Percentiles rank a stretch among this genome's conserved stretches.
Evolutionary conservation across 1,140 invertebrate species (phyloP).

Genomic region (Ctenoplectra terminalis): DNA sequence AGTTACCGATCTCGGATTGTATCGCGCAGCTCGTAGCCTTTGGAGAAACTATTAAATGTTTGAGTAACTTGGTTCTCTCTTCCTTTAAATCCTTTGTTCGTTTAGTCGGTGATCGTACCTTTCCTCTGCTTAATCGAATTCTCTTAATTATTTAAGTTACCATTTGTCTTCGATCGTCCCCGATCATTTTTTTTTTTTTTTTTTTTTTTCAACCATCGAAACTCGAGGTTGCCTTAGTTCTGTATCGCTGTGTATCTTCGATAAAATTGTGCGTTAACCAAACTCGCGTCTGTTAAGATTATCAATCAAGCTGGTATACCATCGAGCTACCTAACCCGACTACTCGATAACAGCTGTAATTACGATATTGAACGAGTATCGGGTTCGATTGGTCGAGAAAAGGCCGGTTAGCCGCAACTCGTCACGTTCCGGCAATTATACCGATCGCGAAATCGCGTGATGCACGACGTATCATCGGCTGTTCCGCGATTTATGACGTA

Average conservation of each 20-base stretch:
- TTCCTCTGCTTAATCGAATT: not conserved
- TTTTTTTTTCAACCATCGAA: too few species aligned
- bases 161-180: too few species aligned
- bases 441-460: slow-evolving; percentile 37
- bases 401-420: slow-evolving; percentile 30
- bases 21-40: not conserved
- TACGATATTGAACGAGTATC: not conserved
- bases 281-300: too few species aligned
- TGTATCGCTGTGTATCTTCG: not conserved
- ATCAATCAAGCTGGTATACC: not conserved
- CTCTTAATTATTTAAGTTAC: not conserved
- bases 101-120: not conserved
- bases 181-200: too few species aligned
- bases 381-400: slow-evolving; percentile 34
- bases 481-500: slow-evolving; percentile 1
- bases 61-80: too few species aligned
- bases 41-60: not conserved
- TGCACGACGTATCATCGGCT: slow-evolving; percentile 23
- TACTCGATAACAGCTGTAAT: slow-evolving; percentile 2
- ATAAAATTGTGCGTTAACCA: not conserved
- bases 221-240: too few species aligned
- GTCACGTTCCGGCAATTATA: slow-evolving; percentile 8
- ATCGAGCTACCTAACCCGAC: too few species aligned
- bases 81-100: not conserved
- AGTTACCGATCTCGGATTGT: not conserved